Evolutionary conservation across 1,140 invertebrate species (phyloP).

Genomic region (Pectinophora gossypiella): DNA sequence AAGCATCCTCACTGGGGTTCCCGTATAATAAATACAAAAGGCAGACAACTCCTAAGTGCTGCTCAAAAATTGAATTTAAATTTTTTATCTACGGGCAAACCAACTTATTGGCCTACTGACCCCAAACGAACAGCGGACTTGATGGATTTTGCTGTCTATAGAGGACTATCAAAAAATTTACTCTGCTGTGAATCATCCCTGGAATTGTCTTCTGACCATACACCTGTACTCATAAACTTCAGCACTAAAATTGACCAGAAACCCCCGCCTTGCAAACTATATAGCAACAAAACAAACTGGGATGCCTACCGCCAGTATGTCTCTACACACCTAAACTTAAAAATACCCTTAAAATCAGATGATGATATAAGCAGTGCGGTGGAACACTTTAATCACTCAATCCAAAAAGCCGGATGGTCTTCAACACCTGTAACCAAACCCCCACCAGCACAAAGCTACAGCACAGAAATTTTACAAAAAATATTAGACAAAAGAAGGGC

Average conservation of each 20-base stretch:
- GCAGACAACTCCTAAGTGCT: conserved; percentile 8
- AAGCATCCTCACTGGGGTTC: conserved; percentile 19
- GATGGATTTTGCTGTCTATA: conserved; percentile 19
- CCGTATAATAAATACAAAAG: conserved; percentile 9
- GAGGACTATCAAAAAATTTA: conserved; percentile 7
- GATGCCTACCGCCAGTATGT: conserved; percentile 6
- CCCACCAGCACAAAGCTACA: conserved; percentile 1
- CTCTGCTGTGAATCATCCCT: conserved; percentile 7
- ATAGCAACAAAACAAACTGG: conserved; percentile 22
- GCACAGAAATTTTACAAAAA: conserved; percentile 15
- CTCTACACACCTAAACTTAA: conserved; percentile 2
- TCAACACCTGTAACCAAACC: conserved; percentile 1
- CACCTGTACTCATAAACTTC: conserved; percentile 5
- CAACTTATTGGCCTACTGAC: conserved; percentile 26
- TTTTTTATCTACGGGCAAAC: conserved; percentile 11
- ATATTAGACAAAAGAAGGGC: conserved; percentile 15
- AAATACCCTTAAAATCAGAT: conserved; percentile 15
- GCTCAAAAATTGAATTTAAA: background rate
- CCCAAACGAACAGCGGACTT: conserved; percentile 16
- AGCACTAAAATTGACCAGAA: background rate
- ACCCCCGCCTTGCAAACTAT: conserved; percentile 1
- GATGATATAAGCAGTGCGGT: conserved; percentile 16
- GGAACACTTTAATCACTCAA: conserved; percentile 17
- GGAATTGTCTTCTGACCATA: conserved; percentile 19
- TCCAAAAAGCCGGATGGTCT: conserved; percentile 20